Percentiles rank a stretch among this genome's conserved stretches.
Conservation (phyloP, 2,797 vertebrate species). For the Halcyon leucocephala region DNA sequence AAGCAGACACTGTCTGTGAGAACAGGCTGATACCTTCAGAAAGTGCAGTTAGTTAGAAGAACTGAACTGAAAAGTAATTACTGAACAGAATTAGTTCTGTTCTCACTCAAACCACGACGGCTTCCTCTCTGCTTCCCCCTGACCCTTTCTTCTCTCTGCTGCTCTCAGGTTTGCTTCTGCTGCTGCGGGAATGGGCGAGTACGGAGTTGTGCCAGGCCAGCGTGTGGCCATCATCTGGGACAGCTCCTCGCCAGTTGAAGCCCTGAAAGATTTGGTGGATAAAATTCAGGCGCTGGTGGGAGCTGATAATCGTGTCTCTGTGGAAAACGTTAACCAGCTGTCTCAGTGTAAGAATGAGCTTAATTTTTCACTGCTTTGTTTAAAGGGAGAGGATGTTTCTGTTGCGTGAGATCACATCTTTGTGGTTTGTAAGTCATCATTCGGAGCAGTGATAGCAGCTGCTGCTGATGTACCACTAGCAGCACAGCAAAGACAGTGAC, state of each 20-base stretch:
- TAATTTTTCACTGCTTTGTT: background rate
- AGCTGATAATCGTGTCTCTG: conserved; percentile 74
- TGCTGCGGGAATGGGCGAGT: conserved; percentile 79
- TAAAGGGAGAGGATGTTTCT: background rate
- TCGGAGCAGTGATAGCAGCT: accelerated
- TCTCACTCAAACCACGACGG: too few species aligned
- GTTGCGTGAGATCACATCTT: background rate
- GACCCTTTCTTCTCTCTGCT: background rate
- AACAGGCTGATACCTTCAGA: too few species aligned
- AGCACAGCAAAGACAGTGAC: background rate
- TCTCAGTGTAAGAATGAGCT: conserved; percentile 80
- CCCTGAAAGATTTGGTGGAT: conserved; percentile 82
- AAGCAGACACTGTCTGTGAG: too few species aligned
- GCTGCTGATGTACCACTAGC: background rate
- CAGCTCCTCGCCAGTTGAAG: conserved; percentile 70
- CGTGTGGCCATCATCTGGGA: conserved; percentile 87
- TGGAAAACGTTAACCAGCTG: conserved; percentile 89
- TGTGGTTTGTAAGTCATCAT: background rate
- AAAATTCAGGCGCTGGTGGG: conserved; percentile 78
- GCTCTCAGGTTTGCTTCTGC: background rate
- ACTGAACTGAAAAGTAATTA: too few species aligned
- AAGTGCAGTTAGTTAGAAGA: too few species aligned
- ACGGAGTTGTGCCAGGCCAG: conserved; percentile 82
- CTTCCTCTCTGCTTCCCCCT: background rate
- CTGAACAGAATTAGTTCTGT: too few species aligned